Base-by-base conservation (phyloP, 2,113 vertebrate genomes). In the Nanorana parkeri region DNA sequence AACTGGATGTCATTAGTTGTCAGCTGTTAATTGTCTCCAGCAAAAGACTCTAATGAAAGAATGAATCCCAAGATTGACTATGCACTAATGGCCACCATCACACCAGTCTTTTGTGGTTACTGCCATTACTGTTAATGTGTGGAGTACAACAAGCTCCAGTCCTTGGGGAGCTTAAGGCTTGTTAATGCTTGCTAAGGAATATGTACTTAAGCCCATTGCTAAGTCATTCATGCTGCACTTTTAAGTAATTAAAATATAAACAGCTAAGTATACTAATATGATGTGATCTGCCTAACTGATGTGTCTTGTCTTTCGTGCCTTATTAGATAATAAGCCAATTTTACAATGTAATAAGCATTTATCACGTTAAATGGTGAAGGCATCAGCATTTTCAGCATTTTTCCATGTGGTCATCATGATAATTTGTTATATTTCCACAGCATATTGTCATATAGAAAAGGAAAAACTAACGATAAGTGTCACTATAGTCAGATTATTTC, bases 1-100 rank as follows among this genome's bases (percentile, higher is more conserved):
- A 36, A 65, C 65, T 66, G 54, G 41, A 26, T 65, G 64, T 65
- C 17, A 65, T 77, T 77, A 65, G 23, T 28, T 65, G 47, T 52
- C 23, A 77, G 54, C 20, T 28, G 61, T 77, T 66, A 66, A 51
- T 77, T 52, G 55, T 77, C 52, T 52, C 11, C 21, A 64, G 74
- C 36, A 23, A 20, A 69, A 52, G 11, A 52, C n/a, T 52, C 41
- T 51, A 69, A 52, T 41, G 21, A 41, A 41, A 69, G 68, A 69
- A 52, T n/a, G 47, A 67, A 36, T 26, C 65, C 23, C 32, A 26
- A 69, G 47, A 69, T 52, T 69, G 32, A 69, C n/a, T 51, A 52
- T 5, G 15, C 68, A 69, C 20, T 52, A 23, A 21, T 24, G 32
- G 15, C 16, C 23, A 32, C 16, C 23, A 41, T 15, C 41, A 69